Evolutionary conservation across 37 sponge, comb jelly and placozoan species (phyloP).

Genomic region (Chondrilla cf. caribensis): DNA sequence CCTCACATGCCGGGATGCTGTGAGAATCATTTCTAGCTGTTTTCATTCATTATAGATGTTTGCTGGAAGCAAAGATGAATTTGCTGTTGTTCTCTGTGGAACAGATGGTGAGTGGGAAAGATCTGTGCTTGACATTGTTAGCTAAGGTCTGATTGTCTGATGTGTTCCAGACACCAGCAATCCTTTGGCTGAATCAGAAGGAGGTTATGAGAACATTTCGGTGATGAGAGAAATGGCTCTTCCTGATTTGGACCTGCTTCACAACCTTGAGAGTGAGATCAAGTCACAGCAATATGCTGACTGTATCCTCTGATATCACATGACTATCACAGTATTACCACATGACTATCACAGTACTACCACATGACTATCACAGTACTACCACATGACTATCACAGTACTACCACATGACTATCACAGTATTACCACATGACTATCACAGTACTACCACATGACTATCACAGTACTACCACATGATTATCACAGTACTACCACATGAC

Average conservation of each 20-base stretch:
- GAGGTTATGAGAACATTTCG: slow-evolving; percentile 81
- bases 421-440: not conserved
- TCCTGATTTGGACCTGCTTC: slow-evolving; percentile 63
- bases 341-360: not conserved
- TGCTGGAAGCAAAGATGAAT: slow-evolving; percentile 76
- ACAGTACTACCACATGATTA: slow-evolving; percentile 9
- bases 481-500: not conserved
- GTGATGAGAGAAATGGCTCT: slow-evolving; percentile 45
- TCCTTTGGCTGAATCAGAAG: slow-evolving; percentile 53
- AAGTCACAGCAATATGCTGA: slow-evolving; percentile 66
- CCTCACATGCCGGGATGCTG: not conserved
- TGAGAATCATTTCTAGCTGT: not conserved
- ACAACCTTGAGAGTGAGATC: slow-evolving; percentile 52
- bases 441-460: too few species aligned
- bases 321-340: not conserved
- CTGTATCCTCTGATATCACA: slow-evolving; percentile 66
- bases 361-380: not conserved
- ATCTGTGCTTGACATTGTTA: not conserved
- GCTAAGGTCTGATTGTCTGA: not conserved
- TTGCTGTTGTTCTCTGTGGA: slow-evolving; percentile 88
- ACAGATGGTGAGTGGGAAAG: slow-evolving; percentile 51
- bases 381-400: not conserved
- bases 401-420: not conserved
- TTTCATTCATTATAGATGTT: slow-evolving; percentile 48
- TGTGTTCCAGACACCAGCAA: slow-evolving; percentile 63